Base-by-base conservation (phyloP, 2,113 vertebrate genomes). In the Tachysurus vachellii region DNA sequence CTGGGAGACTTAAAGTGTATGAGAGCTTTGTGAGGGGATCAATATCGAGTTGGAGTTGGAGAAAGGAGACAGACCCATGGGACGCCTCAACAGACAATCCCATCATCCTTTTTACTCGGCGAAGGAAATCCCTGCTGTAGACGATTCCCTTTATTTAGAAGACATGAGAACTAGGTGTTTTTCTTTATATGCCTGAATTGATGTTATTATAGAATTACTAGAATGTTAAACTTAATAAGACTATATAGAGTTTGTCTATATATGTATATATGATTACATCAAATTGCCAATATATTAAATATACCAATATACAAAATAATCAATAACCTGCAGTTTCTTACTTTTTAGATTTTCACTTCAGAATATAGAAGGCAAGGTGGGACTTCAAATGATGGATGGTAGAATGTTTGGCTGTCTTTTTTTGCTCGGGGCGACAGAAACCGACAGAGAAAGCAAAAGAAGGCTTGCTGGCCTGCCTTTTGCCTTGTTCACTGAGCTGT, bases 31-130 rank as follows among this genome's bases (percentile, higher is more conserved):
- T 56, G 53, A 36, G 16, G 16, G 61, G 56, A 82, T 86, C 62
- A 71, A 85, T 85, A 56, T 77, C 3, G 19, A 66, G 77, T 73
- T 71, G 83, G 50, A 50, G 68, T 56, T 59, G 19, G 42, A 77
- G 70, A 50, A 23, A 75, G 71, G 3, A 75, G 71, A 47, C 12
- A 1, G 47, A 75, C 64, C 9, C 71, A 68, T 61, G 42, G 80
- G 84, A 83, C 54, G 81, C 44, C 36, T 80, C 66, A 53, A 31
- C 26, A 36, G 64, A 76, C 85, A 66, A 84, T 86, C 47, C 83
- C 28, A 73, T 80, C 80, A 83, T 83, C 71, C 62, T 79, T n/a
- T 62, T 59, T 28, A 75, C 50, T n/a, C 23, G 0, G 26, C 73
- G n/a, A 87, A 14, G 31, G 47, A 84, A 54, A 75, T 83, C 50